Evolutionary conservation across 2,113 vertebrate species (phyloP).

Genomic region (Oryzias woworae): DNA sequence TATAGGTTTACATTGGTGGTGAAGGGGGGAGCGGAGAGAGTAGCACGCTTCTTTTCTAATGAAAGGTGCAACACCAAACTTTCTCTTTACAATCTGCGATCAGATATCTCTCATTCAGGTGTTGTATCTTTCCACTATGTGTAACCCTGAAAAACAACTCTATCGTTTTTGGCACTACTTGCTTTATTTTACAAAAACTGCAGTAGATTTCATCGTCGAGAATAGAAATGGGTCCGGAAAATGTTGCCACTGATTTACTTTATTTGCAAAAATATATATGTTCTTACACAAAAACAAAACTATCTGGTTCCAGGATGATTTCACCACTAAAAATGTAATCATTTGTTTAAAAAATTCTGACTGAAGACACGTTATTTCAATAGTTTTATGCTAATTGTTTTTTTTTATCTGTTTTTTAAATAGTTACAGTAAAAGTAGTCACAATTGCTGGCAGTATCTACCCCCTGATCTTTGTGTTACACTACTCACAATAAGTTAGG

Average conservation of each 20-base stretch:
- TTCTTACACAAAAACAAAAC: neutral
- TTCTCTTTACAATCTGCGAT: conserved; percentile 52
- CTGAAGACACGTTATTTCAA: too few species aligned
- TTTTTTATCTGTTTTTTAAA: too few species aligned
- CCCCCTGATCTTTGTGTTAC: too few species aligned
- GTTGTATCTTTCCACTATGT: conserved; percentile 8
- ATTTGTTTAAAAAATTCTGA: neutral
- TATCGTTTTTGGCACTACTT: conserved; percentile 16
- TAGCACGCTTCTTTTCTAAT: conserved; percentile 7
- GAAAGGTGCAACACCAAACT: conserved; percentile 70
- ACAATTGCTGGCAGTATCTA: too few species aligned
- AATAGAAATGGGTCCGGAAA: conserved; percentile 12
- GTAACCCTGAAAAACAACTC: conserved; percentile 38
- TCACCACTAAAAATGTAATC: neutral
- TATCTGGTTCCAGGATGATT: neutral
- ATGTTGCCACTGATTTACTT: neutral
- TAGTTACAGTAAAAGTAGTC: too few species aligned
- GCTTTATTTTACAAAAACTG: conserved; percentile 62
- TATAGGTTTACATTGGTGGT: too few species aligned
- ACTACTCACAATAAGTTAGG: too few species aligned
- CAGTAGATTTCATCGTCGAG: conserved; percentile 15
- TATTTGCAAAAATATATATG: neutral
- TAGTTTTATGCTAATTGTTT: too few species aligned
- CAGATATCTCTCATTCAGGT: conserved; percentile 53
- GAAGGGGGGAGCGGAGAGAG: too few species aligned